phyloP scores from a whole-genome alignment of 2,797 vertebrate species.

The Acanthis flammea region DNA sequence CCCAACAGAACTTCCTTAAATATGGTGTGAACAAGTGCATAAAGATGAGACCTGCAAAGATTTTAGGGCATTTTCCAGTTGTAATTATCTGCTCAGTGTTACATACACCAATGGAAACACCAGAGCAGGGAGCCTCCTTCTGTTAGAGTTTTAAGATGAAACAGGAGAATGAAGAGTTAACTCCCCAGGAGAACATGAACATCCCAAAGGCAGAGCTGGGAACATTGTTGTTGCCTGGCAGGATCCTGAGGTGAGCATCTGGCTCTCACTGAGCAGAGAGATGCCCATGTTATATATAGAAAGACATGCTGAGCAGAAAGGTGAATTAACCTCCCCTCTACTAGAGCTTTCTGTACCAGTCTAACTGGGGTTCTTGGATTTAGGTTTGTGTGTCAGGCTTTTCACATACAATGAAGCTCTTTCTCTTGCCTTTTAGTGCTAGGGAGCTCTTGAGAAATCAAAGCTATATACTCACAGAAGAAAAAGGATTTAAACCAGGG shows the following conservation, averaged over 20 bases:
- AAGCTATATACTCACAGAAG: not conserved
- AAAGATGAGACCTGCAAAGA: not conserved
- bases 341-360: not conserved
- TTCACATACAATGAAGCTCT: not conserved
- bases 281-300: not conserved
- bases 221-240: not conserved
- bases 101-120: not conserved
- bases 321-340: not conserved
- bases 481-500: not conserved
- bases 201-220: not conserved
- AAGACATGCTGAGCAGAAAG: not conserved
- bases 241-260: not conserved
- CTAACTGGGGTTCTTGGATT: not conserved
- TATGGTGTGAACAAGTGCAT: accelerated
- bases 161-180: not conserved
- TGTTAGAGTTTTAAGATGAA: not conserved
- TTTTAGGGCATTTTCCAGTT: not conserved
- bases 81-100: not conserved
- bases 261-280: not conserved
- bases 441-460: not conserved
- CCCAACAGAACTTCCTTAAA: not conserved
- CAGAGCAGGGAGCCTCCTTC: not conserved
- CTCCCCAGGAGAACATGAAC: not conserved
- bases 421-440: not conserved
- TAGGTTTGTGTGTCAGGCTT: not conserved